Base-by-base conservation (phyloP, 2,888 invertebrate species). In the Epirrhoe alternata region DNA sequence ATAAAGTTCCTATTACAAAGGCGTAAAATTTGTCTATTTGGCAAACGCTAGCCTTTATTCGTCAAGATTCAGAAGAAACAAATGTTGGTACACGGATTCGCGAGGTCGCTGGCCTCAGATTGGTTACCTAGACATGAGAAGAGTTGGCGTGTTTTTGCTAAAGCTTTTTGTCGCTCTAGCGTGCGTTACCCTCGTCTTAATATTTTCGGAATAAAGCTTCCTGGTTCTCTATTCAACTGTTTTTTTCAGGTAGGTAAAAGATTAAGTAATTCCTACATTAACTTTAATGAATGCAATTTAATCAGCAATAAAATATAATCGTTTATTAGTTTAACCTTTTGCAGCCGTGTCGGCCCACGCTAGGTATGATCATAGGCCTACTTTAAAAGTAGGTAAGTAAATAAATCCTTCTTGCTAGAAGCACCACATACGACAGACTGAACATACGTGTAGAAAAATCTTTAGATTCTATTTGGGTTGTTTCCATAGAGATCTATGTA, bases 61-160 rank as follows among this genome's bases (percentile, higher is more conserved):
- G 7, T 38, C 35, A 38, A 38, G 35, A 72, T 74, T 75, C 71
- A 80, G 80, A 80, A 47, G 81, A 84, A 73, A 72, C 62, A 74
- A 86, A 84, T 83, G 54, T 60, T 31, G 31, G 81, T 83, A 82
- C 83, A 76, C 81, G 84, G 78, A 84, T 87, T 86, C 83, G 86
- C 84, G 87, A 86, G 92, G 88, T 92, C 89, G 84, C 72, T 79
- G 91, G 69, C 85, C 91, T 81, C 77, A 78, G 82, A 86, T 89
- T 86, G 83, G 87, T 86, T 87, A 74, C 68, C 69, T 72, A 87
- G 87, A 85, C 86, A 84, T 82, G 84, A 82, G 69, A 64, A 62
- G 59, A 70, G 76, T 75, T 77, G 74, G 72, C 77, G 77, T 83
- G 87, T 89, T 88, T 90, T 86, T 86, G 81, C 82, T 77, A 77